Base-by-base conservation (phyloP, 2,113 vertebrate genomes). In the Pseudopipra pipra region DNA sequence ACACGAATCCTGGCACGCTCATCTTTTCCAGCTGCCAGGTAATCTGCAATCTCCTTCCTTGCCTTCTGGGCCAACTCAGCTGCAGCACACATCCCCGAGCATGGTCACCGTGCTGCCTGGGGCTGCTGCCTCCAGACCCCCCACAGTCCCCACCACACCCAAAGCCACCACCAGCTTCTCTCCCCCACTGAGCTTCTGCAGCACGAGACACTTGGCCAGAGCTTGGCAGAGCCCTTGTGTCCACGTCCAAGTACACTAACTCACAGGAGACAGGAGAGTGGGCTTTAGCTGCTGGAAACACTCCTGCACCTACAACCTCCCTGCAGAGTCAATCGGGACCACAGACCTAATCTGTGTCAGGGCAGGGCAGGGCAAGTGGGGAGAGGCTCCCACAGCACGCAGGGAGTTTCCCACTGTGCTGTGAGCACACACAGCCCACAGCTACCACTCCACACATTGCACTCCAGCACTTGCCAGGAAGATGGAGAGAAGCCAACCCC, bases 11-110 rank as follows among this genome's bases (percentile, higher is more conserved):
- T 98, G 28, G 99, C 99, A 73, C 99, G 98, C 90, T 99, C 99
- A 98, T 99, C 99, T 84, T 99, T 99, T 28, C 99, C 98, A 1
- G 98, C 97, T n/a, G 99, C 98, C 95, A 99, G 96, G 90, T 99
- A 99, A 96, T 99, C 99, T 6, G 99, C 99, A 28, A 99, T 99
- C 97, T 99, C 99, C 94, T 99, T 99, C 78, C 99, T 98, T 46
- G 99, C 98, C 94, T 99, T 99, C 97, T 99, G 99, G 75, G 99
- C 99, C 75, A 99, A 91, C 97, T 99, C 99, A 78, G 99, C 99
- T 99, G 95, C 28, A 92, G 90, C 66, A 96, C 62, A 97, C n/a
- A 96, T 14, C 31, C 94, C 44, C 94, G 1, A 37, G 13, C 37
- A 54, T 2, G 4, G 61, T 97, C 88, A 97, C 4, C 44, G 3